These are phyloP conservation scores for Buphagus erythrorhynchus DNA, from an alignment of 2,797 vertebrate species.

Conservation along the genomic window DNA sequence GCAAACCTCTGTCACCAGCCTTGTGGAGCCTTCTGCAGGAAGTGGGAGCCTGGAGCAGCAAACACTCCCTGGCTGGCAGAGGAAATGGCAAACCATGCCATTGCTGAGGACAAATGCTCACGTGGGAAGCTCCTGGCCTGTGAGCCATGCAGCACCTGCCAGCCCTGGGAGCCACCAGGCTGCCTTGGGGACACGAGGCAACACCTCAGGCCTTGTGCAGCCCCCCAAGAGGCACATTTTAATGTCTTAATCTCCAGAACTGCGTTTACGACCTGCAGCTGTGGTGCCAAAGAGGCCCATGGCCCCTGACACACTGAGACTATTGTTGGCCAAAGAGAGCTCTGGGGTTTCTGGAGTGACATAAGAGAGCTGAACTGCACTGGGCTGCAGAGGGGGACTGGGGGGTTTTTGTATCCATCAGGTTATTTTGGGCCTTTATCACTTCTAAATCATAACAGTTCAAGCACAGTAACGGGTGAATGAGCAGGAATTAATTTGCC, in stretches of 20 bases:
- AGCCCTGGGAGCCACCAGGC: neutral
- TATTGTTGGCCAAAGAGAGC: slow-evolving; percentile 43
- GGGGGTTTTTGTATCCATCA: neutral
- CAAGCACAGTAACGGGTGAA: neutral
- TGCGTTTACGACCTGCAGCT: slow-evolving; percentile 52
- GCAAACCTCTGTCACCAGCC: neutral
- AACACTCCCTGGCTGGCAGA: neutral
- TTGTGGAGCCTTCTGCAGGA: slow-evolving; percentile 1
- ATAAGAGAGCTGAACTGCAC: neutral
- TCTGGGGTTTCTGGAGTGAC: neutral
- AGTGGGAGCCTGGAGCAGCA: neutral
- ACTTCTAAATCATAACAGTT: neutral
- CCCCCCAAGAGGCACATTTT: neutral
- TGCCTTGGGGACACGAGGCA: neutral
- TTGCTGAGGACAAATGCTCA: neutral
- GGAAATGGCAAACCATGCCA: neutral
- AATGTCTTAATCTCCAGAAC: slow-evolving; percentile 35
- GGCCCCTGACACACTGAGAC: neutral
- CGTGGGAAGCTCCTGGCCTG: neutral
- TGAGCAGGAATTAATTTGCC: neutral
- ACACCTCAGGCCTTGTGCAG: neutral
- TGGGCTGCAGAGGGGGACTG: neutral
- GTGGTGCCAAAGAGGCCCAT: slow-evolving; percentile 31
- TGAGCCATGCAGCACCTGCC: neutral
- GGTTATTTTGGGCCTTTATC: neutral